Evolutionary conservation across 1,140 invertebrate species (phyloP), one percentile per base, ranked within the genome.

Genomic region (Thereuonema tuberculata): DNA sequence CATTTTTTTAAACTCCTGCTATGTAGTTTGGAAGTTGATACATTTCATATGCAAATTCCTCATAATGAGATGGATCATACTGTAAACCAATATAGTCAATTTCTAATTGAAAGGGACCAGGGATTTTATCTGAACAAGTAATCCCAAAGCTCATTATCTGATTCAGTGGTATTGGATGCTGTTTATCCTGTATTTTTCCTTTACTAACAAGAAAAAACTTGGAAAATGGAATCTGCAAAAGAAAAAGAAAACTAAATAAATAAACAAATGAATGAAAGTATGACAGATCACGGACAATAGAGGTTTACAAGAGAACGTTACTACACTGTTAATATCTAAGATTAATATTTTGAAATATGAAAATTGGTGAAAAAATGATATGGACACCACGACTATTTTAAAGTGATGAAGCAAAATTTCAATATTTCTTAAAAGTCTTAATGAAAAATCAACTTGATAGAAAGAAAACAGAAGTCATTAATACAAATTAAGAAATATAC

Each of bases 51-150:
- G 91, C 90, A 77, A 84, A 86, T 65, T 85, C 78, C 79, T 95
- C 91, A 1, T 72, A 76, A 64, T 89, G 81, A 62, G 74, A 78
- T 1, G 80, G 78, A 79, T 96, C 89, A 68, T 71, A 79, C 67
- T 89, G 82, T 23, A 93, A 67, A 20, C 86, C 93, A 63, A 98
- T 84, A 70, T 89, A 94, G 76, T 96, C 92, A 37, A 98, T 87
- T 82, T 98, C 94, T 62, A 98, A 76, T 64, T 76, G 76, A 74
- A 97, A 98, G 1, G 84, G 83, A 0, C 93, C 94, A 61, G 82
- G 75, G 29, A 73, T 71, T 69, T 82, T 82, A 66, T 93, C 92
- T 0, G 77, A 82, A 49, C 84, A 75, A 0, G 88, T 82, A 48
- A 98, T 85, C n/a, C 90, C 86, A 70, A 97, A 80, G 69, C 79